Evolutionary conservation across 2,113 vertebrate species (phyloP), one percentile per base, ranked within the genome.

Genomic region (Platichthys flesus): DNA sequence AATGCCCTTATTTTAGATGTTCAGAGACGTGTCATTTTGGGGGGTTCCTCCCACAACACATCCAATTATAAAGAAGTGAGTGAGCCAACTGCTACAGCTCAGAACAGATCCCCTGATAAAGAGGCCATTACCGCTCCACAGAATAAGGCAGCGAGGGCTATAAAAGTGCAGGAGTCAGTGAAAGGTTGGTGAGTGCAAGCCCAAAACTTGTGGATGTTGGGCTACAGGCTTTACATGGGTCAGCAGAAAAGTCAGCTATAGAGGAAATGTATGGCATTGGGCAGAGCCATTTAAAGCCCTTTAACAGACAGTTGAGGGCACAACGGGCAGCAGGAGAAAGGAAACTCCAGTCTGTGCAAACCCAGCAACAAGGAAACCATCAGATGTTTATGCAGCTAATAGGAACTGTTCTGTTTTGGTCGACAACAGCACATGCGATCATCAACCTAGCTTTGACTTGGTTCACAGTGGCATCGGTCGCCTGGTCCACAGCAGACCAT

Each of bases 131-230:
- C 54, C 20, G 52, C 6, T 49, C 64, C 15, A 54, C 28, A 67
- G 64, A 67, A 54, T 52, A 21, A 52, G 54, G 49, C 64, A 67
- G 64, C 26, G 21, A 67, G 49, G 64, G 49, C 26, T 18, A 54
- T 21, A n/a, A 35, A n/a, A 26, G 26, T 26, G 26, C n/a, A 35
- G 28, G 28, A 35, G n/a, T 63, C 24, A 66, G 23, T 45, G 63
- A n/a, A 12, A 28, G 45, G 24, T 18, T 66, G 18, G 45, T 4
- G 24, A 66, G 12, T 63, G n/a, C 5, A 47, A 26, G 15, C 23
- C 40, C 45, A 12, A 20, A 65, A 65, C 63, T 20, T 16, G 21
- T 63, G 23, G 62, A 18, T 10, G 8, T 26, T 10, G 13, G 47
- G 16, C 63, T 66, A 12, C 9, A 28, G 45, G 45, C 40, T 42